Base-by-base conservation (phyloP, 2,888 invertebrate genomes). In the Neria commutata region DNA sequence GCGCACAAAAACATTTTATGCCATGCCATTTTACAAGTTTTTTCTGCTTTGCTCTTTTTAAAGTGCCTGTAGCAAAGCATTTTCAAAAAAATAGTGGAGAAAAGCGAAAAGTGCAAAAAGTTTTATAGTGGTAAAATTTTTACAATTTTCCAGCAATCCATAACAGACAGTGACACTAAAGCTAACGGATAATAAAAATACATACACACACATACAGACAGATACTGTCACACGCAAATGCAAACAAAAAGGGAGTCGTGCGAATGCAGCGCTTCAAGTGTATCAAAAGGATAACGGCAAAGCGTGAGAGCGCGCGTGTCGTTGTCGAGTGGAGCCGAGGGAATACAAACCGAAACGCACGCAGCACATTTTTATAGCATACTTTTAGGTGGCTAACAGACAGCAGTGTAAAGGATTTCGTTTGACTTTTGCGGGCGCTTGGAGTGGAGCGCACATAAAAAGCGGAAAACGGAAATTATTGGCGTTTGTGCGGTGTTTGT, bases 101-200 rank as follows among this genome's bases (percentile, higher is more conserved):
- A n/a, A 6, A 37, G 16, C 11, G n/a, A 37, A 37, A 37, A 37
- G 4, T 37, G 37, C 4, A n/a, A n/a, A n/a, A 14, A 8, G n/a
- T 37, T 8, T 6, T 14, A 4, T 42, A 42, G 21, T 42, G 21
- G 21, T 19, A 42, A 42, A 42, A 8, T 19, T 42, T 42, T 42
- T 19, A 42, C 42, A 42, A 42, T 42, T 42, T 42, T 42, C 21
- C 42, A 42, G 5, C 42, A 42, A 42, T 42, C 42, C 42, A 19
- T 42, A 19, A 19, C 42, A 42, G 21, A 19, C 4, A 37, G 16
- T n/a, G 37, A 37, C 37, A 37, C n/a, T 14, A 37, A 37, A 37
- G 37, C 37, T 37, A 37, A 37, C 6, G n/a, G 11, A 29, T 29
- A 11, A 11, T 29, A 29, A 29, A 29, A 29, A 29, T 29, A 8